Base-by-base conservation (phyloP, 2,888 invertebrate genomes). In the Clusia tigrina region DNA sequence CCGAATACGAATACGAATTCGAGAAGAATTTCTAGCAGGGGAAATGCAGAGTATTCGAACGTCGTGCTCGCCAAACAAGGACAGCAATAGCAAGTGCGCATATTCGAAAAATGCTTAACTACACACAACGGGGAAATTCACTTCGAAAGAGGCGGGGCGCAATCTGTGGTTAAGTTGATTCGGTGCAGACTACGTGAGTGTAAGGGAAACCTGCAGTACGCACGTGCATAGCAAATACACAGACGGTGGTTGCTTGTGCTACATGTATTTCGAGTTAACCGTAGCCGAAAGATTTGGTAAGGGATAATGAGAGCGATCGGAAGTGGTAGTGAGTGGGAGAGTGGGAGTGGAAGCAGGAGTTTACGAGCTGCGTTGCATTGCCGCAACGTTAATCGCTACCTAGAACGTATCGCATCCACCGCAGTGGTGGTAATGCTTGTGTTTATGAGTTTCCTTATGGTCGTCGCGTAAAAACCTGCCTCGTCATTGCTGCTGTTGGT, bases 381-480 rank as follows among this genome's bases (percentile, higher is more conserved):
- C 42, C 42, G n/a, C 42, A 42, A 42, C 42, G 48, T 48, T 20
- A 20, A 48, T 48, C 48, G 48, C 48, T 48, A 48, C 20, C 6
- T 48, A n/a, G 6, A 32, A 18, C 24, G 54, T 54, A 26, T 52
- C 22, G 52, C 25, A 17, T 26, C 3, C 54, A 26, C 17, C 25
- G n/a, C 32, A 17, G 25, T 26, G 25, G n/a, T 26, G 25, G 15
- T 54, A 23, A 54, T 24, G 54, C 48, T 25, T 25, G n/a, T 25
- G 54, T 26, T 54, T 54, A 54, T 15, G 25, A 26, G 54, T 48
- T 20, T 48, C 48, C 22, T 48, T 48, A 48, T 48, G 48, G 48
- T 59, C 56, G 62, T 26, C 67, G 57, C 62, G 60, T n/a, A n/a
- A n/a, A n/a, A 42, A 57, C 57, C 23, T 61, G 62, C 60, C 46